Conservation (phyloP, 2,113 vertebrate species). For the Oncorhynchus keta region DNA sequence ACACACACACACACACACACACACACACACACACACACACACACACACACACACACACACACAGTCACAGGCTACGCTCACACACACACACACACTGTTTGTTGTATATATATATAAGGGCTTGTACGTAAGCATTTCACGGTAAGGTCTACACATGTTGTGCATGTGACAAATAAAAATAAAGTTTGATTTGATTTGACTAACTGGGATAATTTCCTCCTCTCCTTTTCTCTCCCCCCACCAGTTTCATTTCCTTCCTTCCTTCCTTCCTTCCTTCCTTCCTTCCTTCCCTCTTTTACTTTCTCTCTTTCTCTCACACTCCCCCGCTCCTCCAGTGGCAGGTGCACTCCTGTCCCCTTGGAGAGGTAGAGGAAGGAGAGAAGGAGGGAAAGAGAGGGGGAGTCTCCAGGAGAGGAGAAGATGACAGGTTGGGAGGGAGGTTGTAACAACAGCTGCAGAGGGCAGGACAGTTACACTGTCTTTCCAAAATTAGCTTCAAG, state of each 20-base stretch:
- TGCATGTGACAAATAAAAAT: too few species aligned
- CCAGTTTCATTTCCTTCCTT: conserved; percentile 14
- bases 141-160: too few species aligned
- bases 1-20: neutral
- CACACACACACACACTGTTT: too few species aligned
- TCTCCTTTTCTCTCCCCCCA: conserved; percentile 12
- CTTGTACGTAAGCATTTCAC: too few species aligned
- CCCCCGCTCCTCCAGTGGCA: conserved; percentile 45
- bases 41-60: conserved; percentile 4
- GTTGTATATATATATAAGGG: too few species aligned
- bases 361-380: neutral
- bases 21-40: conserved; percentile 12
- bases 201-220: too few species aligned
- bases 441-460: conserved; percentile 76
- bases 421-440: conserved; percentile 50
- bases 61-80: neutral
- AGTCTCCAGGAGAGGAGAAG: conserved; percentile 29
- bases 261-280: conserved; percentile 29
- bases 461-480: conserved; percentile 42
- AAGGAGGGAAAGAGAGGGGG: conserved; percentile 3
- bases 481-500: conserved; percentile 65
- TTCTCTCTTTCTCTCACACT: conserved; percentile 25
- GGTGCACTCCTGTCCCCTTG: conserved; percentile 56
- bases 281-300: conserved; percentile 3
- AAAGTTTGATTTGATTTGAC: too few species aligned